Conservation (phyloP, 1,140 invertebrate genomes). For the Ceratosolen fusciceps region DNA sequence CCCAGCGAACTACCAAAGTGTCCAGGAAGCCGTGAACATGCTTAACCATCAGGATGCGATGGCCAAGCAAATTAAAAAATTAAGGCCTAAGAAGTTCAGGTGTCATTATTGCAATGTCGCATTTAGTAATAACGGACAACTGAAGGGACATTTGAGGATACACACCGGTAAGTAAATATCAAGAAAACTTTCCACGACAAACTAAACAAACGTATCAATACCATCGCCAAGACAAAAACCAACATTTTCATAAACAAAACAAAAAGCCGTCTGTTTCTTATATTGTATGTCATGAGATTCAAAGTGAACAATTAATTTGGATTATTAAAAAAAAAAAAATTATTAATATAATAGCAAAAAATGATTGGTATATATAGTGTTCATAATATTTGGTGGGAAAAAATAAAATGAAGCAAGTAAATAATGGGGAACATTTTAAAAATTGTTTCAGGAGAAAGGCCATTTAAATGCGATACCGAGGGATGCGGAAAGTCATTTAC, state of each 20-base stretch:
- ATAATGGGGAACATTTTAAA: no score
- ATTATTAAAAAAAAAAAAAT: no score
- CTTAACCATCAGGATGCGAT: slow-evolving; percentile 61
- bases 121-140: slow-evolving; percentile 93
- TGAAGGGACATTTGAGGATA: slow-evolving; percentile 91
- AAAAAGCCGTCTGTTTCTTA: no score
- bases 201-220: no score
- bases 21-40: slow-evolving; percentile 54
- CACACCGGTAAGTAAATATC: slow-evolving; percentile 81
- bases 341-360: no score
- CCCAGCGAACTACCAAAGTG: background rate
- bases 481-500: slow-evolving; percentile 92
- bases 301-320: no score
- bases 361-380: no score
- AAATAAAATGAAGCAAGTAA: no score
- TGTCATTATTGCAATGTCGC: slow-evolving; percentile 90
- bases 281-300: no score
- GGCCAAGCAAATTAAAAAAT: slow-evolving; percentile 74
- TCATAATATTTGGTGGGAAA: no score
- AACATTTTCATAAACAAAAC: no score
- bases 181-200: no score
- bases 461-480: slow-evolving; percentile 87
- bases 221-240: slow-evolving; percentile 14
- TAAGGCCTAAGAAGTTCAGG: slow-evolving; percentile 89
- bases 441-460: slow-evolving; percentile 79